Evolutionary conservation across 2,888 invertebrate genomes (phyloP).

Genomic region (Parnassius glacialis): DNA sequence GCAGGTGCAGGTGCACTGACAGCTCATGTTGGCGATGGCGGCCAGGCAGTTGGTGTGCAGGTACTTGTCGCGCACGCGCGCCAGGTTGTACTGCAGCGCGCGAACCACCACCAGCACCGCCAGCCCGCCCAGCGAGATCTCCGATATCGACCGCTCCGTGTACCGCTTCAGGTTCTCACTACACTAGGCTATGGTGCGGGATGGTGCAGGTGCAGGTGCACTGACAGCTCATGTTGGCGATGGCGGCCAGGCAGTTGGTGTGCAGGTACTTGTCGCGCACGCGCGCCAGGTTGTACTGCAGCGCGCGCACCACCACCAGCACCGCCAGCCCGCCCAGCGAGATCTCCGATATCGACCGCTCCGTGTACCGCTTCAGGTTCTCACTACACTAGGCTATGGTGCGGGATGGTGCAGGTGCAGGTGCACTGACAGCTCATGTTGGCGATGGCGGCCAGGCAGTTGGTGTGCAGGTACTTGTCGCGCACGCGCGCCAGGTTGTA

Average conservation of each 20-base stretch:
- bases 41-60: slow-evolving; percentile 99
- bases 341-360: slow-evolving; percentile 91
- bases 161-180: no score
- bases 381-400: no score
- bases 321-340: slow-evolving; percentile 96
- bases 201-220: slow-evolving; percentile 23
- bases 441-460: slow-evolving; percentile 98
- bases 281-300: slow-evolving; percentile 98
- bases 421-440: slow-evolving; percentile 93
- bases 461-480: slow-evolving; percentile 98
- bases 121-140: slow-evolving; percentile 96
- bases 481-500: slow-evolving; percentile 98
- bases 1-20: slow-evolving; percentile 57
- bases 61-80: slow-evolving; percentile 97
- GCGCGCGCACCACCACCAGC: slow-evolving; percentile 96
- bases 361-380: no score
- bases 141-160: slow-evolving; percentile 85
- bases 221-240: slow-evolving; percentile 98
- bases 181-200: no score
- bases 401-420: no score
- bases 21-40: slow-evolving; percentile 99
- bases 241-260: slow-evolving; percentile 98
- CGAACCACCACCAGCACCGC: slow-evolving; percentile 96
- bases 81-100: slow-evolving; percentile 98
- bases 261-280: slow-evolving; percentile 98